phyloP scores from a whole-genome alignment of 2,888 invertebrate species.

The Aspidiotus destructor region DNA sequence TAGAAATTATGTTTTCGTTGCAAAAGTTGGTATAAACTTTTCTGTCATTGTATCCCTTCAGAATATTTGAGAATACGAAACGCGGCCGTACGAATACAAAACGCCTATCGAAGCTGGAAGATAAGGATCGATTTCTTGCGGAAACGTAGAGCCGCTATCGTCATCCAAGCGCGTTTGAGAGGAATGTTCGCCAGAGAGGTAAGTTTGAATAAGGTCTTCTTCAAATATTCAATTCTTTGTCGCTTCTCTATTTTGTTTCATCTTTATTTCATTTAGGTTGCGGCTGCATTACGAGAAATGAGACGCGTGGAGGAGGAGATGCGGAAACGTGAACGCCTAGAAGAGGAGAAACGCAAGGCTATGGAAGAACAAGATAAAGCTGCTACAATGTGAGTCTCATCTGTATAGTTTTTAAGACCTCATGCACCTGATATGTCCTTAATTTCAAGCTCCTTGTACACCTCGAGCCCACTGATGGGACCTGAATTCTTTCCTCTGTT shows the following conservation, averaged over 20 bases:
- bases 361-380: slow-evolving; percentile 20
- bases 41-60: slow-evolving; percentile 35
- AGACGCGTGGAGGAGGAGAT: slow-evolving; percentile 75
- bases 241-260: background rate
- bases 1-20: no score
- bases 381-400: slow-evolving; percentile 17
- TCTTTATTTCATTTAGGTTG: slow-evolving; percentile 46
- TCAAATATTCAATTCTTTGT: slow-evolving; percentile 1
- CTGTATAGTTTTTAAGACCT: background rate
- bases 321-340: slow-evolving; percentile 62
- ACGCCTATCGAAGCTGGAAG: slow-evolving; percentile 65
- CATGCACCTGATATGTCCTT: no score
- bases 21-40: no score
- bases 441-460: no score
- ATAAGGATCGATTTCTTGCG: slow-evolving; percentile 68
- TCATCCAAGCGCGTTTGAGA: slow-evolving; percentile 74
- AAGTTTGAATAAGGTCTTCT: slow-evolving; percentile 39
- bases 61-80: slow-evolving; percentile 56
- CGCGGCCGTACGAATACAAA: slow-evolving; percentile 67
- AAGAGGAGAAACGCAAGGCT: slow-evolving; percentile 50
- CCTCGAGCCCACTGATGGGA: no score
- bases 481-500: no score
- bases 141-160: slow-evolving; percentile 70
- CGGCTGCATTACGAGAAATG: slow-evolving; percentile 78
- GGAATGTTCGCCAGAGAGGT: slow-evolving; percentile 86